These are phyloP conservation scores for Rhimphoctona megacephalus DNA, from an alignment of 2,888 invertebrate species.

Conservation along the genomic window DNA sequence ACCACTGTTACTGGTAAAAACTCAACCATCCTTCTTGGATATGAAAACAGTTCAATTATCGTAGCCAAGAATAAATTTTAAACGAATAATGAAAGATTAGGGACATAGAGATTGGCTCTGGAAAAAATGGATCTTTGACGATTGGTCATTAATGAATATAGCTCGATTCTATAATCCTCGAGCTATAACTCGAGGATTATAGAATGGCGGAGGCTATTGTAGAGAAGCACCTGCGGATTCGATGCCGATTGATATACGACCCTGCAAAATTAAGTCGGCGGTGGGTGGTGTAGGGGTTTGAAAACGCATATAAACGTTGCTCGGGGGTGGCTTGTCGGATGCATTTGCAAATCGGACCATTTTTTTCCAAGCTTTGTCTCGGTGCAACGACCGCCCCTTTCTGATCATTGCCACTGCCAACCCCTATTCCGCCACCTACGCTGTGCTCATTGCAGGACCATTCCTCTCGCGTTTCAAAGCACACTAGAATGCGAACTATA, in stretches of 20 bases:
- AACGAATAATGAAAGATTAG: not conserved
- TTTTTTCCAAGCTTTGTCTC: conserved; percentile 68
- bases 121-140: conserved; percentile 8
- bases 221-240: conserved; percentile 70
- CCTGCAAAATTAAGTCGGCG: conserved; percentile 76
- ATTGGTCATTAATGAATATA: conserved; percentile 27
- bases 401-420: conserved; percentile 30
- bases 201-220: conserved; percentile 64
- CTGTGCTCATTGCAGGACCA: not conserved
- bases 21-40: no score
- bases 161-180: no score
- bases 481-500: conserved; percentile 54
- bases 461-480: conserved; percentile 57
- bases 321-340: conserved; percentile 56
- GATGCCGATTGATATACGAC: conserved; percentile 79
- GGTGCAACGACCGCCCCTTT: conserved; percentile 57
- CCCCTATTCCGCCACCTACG: not conserved
- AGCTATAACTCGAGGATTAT: conserved; percentile 58
- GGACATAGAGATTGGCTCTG: not conserved
- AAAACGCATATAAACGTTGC: conserved; percentile 62
- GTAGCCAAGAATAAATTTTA: not conserved
- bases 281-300: conserved; percentile 46
- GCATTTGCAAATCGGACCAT: conserved; percentile 66
- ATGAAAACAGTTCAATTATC: not conserved
- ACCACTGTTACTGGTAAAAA: no score